A percentile compares a stretch with the other conserved stretches of the same genome.
phyloP scores from a whole-genome alignment of 2,797 vertebrate species.

The Arrhamphus sclerolepis region DNA sequence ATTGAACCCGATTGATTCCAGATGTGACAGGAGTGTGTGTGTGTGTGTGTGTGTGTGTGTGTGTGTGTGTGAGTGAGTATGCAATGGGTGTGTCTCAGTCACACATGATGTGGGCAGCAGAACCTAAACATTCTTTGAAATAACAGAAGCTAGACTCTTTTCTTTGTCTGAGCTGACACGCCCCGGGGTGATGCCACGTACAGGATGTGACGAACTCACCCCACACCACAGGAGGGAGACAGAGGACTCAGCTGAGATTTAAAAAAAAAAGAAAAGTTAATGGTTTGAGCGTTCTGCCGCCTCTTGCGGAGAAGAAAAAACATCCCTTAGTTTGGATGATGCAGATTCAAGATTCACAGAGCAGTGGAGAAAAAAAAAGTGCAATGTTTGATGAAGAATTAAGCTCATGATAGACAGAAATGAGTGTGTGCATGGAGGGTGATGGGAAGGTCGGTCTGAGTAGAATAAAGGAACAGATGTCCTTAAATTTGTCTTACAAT shows the following conservation, averaged over 20 bases:
- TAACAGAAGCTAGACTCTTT: slow-evolving; percentile 37
- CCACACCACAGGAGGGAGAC: slow-evolving; percentile 64
- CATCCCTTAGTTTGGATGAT: slow-evolving; percentile 14
- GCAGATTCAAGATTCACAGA: slow-evolving; percentile 13
- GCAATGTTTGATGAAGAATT: slow-evolving; percentile 4
- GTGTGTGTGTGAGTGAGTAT: slow-evolving; percentile 10
- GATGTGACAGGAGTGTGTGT: slow-evolving; percentile 60
- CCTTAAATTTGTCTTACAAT: slow-evolving; percentile 57
- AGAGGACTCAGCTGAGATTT: slow-evolving; percentile 5
- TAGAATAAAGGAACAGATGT: slow-evolving; percentile 70
- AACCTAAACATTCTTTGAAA: slow-evolving; percentile 56
- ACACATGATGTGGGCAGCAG: slow-evolving; percentile 59
- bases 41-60: slow-evolving; percentile 9
- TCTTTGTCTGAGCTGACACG: slow-evolving; percentile 32
- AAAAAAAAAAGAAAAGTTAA: neutral
- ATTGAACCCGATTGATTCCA: slow-evolving; percentile 65
- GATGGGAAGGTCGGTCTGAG: slow-evolving; percentile 19
- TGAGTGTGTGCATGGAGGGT: neutral
- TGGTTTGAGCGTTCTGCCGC: neutral
- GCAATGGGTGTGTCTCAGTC: slow-evolving; percentile 53
- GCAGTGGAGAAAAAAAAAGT: too few species aligned
- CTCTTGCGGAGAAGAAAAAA: neutral
- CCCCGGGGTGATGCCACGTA: slow-evolving; percentile 57
- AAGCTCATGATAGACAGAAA: slow-evolving; percentile 3
- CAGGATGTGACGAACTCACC: slow-evolving; percentile 31